Conservation (phyloP, 2,113 vertebrate genomes). For the Etheostoma cragini region DNA sequence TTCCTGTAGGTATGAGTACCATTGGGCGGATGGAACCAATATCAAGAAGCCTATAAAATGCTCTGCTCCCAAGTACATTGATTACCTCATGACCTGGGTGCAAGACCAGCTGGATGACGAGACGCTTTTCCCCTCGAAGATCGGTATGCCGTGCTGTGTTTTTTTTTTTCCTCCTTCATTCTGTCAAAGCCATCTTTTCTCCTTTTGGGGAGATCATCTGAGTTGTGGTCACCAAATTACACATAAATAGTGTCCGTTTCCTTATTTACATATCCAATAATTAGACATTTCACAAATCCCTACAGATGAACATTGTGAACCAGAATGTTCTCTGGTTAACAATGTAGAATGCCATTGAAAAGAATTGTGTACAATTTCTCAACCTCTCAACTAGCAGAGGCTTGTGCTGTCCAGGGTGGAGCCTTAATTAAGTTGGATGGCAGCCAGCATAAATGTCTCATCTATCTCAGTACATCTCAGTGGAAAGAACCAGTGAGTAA, state of each 20-base stretch:
- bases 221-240: not conserved
- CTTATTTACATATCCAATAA: not conserved
- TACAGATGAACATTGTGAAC: not conserved
- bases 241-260: not conserved
- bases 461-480: not conserved
- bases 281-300: not conserved
- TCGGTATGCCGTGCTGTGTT: conserved; percentile 82
- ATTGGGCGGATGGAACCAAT: conserved; percentile 97
- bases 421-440: conserved; percentile 7
- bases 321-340: not conserved
- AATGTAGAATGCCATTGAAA: not conserved
- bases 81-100: conserved; percentile 98
- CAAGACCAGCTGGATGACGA: conserved; percentile 98
- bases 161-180: not conserved
- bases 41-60: conserved; percentile 98
- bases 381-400: conserved; percentile 24
- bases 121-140: conserved; percentile 96
- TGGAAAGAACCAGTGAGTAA: conserved; percentile 7
- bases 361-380: not conserved
- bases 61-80: conserved; percentile 96
- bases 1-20: conserved; percentile 92
- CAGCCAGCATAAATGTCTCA: conserved; percentile 35
- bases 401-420: conserved; percentile 28
- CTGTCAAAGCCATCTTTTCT: not conserved
- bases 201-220: not conserved